Base-by-base conservation (phyloP, 2,113 vertebrate species). In the Ramphastos sulfuratus region DNA sequence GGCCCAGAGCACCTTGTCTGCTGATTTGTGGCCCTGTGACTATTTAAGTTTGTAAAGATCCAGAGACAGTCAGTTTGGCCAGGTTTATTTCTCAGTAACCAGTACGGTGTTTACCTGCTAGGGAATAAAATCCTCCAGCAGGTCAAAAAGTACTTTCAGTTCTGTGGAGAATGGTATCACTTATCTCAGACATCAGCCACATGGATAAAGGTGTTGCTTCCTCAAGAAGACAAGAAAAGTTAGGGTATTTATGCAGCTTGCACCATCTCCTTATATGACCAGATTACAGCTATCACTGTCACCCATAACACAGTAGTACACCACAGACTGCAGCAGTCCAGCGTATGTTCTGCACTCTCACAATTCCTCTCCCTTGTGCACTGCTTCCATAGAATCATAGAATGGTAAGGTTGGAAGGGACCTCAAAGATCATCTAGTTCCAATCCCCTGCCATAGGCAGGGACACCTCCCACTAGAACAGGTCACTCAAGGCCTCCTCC, bases 251-350 rank as follows among this genome's bases (percentile, higher is more conserved):
- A 81, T 44, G 61, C 31, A 82, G 54, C 58, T 88, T 61, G 80
- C 52, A 54, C 12, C 9, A 12, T n/a, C 30, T 76, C 28, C 39
- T 76, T 63, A 33, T 30, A 28, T 73, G 60, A 67, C 28, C 54
- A 55, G 63, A 66, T 50, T 60, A 63, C 27, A 73, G 78, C 42
- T 64, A 33, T 46, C 42, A 12, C 20, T 50, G 0, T 1, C 35
- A 56, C 46, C 25, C 27, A 20, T 10, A 72, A 30, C 48, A 30
- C 3, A 63, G 83, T 6, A 73, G 69, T 16, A 59, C 42, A 35
- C 50, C 0, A 0, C 17, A 33, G 50, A 6, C 27, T 42, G 12
- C 1, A 12, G 58, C 10, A 39, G 25, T 31, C 11, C 48, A 73
- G 44, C 0, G 8, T 20, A 25, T 31, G 16, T 74, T 87, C 78